Evolutionary conservation across 2,888 invertebrate genomes (phyloP), one percentile per base, ranked within the genome.

Genomic region (Gonocerus acuteangulatus): DNA sequence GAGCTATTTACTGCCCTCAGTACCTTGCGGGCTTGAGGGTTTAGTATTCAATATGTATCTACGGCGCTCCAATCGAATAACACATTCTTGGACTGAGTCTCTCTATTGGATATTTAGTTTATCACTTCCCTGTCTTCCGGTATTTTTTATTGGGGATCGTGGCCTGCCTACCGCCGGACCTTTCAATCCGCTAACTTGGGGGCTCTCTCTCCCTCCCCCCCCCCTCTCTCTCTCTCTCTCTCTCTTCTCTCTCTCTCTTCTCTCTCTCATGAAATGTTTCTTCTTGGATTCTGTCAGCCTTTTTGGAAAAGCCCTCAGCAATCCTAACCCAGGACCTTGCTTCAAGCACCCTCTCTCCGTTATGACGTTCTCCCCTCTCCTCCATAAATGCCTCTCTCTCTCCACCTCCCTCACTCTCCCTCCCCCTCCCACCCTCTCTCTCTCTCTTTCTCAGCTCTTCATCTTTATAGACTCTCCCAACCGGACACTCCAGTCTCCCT

Each of bases 111-210:
- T 39, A 39, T 39, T 39, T 39, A 39, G 39, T 39, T 39, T 39
- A 39, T 27, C 27, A 27, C 27, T 9, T 27, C 9, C 9, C 27
- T 27, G 4, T 27, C 27, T 27, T 27, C 27, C 27, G 9, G 9
- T 27, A 4, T 27, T 4, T 27, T 27, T 27, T 27, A 27, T 27
- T 27, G 9, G 27, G 9, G 27, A 4, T 27, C 27, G 27, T 27
- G 27, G 4, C 27, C 27, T 27, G 54, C 54, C 54, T 54, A 22
- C 54, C 36, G 39, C 39, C 22, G 22, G 22, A 39, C 22, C 54
- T 18, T 18, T 36, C 19, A 39, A 54, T 18, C 51, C 51, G 18
- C 34, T 34, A 51, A 51, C 32, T 51, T 18, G 32, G 51, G 32
- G 9, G 13, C 19, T 19, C 11, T 27, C 11, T 19, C 16, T 34